Conservation (phyloP, 2,888 invertebrate genomes). For the Criorhina ranunculi region DNA sequence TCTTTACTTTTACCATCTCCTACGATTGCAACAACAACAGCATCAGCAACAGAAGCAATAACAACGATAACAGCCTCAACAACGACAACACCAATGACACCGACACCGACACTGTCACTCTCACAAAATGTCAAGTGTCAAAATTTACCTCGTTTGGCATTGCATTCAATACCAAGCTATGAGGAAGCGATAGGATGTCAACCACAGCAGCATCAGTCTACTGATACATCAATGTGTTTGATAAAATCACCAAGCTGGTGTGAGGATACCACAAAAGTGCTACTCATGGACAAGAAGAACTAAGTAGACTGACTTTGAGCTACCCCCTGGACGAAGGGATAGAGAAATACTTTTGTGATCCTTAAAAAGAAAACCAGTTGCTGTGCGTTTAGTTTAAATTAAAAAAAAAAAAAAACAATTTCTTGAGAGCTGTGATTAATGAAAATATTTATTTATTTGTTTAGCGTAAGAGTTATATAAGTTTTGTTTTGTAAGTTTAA, state of each 20-base stretch:
- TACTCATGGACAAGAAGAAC: slow-evolving; percentile 48
- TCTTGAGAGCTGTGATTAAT: slow-evolving; percentile 68
- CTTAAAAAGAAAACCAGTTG: slow-evolving; percentile 27
- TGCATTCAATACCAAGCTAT: slow-evolving; percentile 75
- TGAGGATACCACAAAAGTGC: slow-evolving; percentile 52
- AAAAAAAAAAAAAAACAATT: too few relatives aligned
- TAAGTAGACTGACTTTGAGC: slow-evolving; percentile 56
- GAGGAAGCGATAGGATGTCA: slow-evolving; percentile 68
- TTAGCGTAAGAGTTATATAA: slow-evolving; percentile 27
- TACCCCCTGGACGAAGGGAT: slow-evolving; percentile 7
- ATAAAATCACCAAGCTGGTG: slow-evolving; percentile 64
- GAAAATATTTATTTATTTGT: slow-evolving; percentile 69
- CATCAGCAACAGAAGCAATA: slow-evolving; percentile 56
- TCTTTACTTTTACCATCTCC: slow-evolving; percentile 9
- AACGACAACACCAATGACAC: slow-evolving; percentile 60
- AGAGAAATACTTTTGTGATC: slow-evolving; percentile 50
- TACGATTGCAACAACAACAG: slow-evolving; percentile 36
- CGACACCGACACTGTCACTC: slow-evolving; percentile 53
- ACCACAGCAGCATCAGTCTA: slow-evolving; percentile 50
- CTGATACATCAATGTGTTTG: slow-evolving; percentile 55
- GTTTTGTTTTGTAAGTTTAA: slow-evolving; percentile 2
- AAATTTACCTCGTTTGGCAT: slow-evolving; percentile 66
- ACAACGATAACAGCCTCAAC: slow-evolving; percentile 72
- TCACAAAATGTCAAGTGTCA: slow-evolving; percentile 73
- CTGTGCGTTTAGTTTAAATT: slow-evolving; percentile 23